phyloP scores from a whole-genome alignment of 2,888 invertebrate species.

The Heteropelma amictum region DNA sequence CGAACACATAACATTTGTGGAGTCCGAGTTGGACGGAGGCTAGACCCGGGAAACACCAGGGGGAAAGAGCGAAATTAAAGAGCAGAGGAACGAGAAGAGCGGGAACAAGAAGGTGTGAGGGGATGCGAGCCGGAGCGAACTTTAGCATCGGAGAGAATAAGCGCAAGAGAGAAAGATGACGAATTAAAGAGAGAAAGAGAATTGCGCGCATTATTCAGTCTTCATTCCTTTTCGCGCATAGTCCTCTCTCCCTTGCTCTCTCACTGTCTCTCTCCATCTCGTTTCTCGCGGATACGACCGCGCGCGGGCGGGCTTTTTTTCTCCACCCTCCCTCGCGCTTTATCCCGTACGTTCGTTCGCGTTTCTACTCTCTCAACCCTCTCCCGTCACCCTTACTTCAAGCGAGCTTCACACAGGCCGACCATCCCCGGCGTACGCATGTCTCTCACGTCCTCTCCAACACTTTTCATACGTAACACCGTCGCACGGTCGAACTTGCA shows the following conservation, averaged over 20 bases:
- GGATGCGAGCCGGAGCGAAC: constrained; percentile 33
- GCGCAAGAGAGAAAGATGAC: constrained; percentile 28
- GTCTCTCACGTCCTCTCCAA: constrained; percentile 37
- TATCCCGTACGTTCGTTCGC: constrained; percentile 30
- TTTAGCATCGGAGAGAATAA: constrained; percentile 30
- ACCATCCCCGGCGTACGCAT: constrained; percentile 59
- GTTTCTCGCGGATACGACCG: constrained; percentile 1
- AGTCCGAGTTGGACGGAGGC: constrained; percentile 35
- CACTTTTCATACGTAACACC: constrained; percentile 40
- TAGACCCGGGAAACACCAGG: constrained; percentile 57
- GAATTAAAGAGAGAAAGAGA: constrained; percentile 46
- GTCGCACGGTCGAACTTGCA: constrained; percentile 54
- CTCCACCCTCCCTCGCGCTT: constrained; percentile 58
- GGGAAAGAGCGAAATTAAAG: constrained; percentile 63
- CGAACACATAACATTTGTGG: constrained; percentile 51
- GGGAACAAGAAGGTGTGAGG: constrained; percentile 46
- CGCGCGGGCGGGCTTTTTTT: constrained; percentile 29
- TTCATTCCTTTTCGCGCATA: constrained; percentile 53
- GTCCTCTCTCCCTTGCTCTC: constrained; percentile 27
- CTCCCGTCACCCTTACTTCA: constrained; percentile 24
- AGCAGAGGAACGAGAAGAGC: constrained; percentile 49
- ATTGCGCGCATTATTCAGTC: constrained; percentile 57
- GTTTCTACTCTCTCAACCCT: constrained; percentile 41
- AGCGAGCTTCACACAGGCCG: constrained; percentile 33
- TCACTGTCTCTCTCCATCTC: not conserved